A percentile compares a stretch with the other conserved stretches of the same genome.
These are phyloP conservation scores for Rhinoptilus africanus DNA, from an alignment of 2,113 vertebrate genomes.

Conservation along the genomic window DNA sequence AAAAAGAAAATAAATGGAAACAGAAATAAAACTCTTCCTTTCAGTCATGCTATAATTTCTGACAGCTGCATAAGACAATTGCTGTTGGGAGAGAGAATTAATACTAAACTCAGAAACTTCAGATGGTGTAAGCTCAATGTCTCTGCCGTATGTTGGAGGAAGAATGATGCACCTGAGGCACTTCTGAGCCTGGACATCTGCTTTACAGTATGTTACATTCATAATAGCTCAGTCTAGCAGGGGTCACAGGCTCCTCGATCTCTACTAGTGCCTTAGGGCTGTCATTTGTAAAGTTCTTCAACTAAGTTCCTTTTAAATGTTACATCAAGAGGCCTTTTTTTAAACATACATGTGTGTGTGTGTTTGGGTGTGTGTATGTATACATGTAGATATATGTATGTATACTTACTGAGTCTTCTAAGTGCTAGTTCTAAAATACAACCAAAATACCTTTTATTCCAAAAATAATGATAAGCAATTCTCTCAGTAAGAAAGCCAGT, in stretches of 20 bases:
- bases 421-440: background rate
- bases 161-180: conserved; percentile 55
- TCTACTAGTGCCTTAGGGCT: background rate
- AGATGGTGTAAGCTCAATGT: conserved; percentile 5
- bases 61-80: conserved; percentile 30
- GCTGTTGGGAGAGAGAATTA: background rate
- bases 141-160: conserved; percentile 3
- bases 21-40: conserved; percentile 8
- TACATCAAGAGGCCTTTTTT: background rate
- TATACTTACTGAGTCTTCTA: background rate
- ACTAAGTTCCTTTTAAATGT: background rate
- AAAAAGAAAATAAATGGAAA: conserved; percentile 19
- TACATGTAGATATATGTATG: background rate
- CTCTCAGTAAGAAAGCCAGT: background rate
- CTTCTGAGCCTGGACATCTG: conserved; percentile 38
- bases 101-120: conserved; percentile 13
- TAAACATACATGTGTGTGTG: background rate
- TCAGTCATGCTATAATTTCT: background rate
- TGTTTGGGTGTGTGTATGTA: background rate
- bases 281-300: conserved; percentile 5
- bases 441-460: background rate
- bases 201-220: conserved; percentile 27
- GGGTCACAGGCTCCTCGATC: conserved; percentile 25
- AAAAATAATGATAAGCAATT: background rate
- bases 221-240: conserved; percentile 8